Evolutionary conservation across 2,888 invertebrate genomes (phyloP).

Genomic region (Opisthograptis luteolata): DNA sequence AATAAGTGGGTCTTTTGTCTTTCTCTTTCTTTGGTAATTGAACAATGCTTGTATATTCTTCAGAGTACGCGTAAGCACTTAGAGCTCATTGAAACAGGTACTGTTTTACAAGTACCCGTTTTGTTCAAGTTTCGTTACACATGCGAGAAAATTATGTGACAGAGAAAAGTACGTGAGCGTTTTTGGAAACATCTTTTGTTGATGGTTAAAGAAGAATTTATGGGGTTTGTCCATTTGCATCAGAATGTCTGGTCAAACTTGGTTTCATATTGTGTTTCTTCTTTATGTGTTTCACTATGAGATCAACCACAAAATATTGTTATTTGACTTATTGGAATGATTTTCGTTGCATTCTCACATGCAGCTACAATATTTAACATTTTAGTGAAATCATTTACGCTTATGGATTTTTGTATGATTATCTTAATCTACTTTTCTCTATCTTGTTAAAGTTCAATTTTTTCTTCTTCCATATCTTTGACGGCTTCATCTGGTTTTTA

Average conservation of each 20-base stretch:
- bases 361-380: not conserved
- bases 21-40: slow-evolving; percentile 60
- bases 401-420: too few relatives aligned
- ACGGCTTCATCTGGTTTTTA: too few relatives aligned
- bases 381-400: too few relatives aligned
- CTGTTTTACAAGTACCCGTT: slow-evolving; percentile 36
- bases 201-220: slow-evolving; percentile 60
- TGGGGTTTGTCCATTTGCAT: slow-evolving; percentile 55
- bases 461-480: too few relatives aligned
- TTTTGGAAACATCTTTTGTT: slow-evolving; percentile 45
- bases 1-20: slow-evolving; percentile 63
- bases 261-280: slow-evolving; percentile 12
- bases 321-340: not conserved
- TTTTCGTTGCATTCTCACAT: not conserved
- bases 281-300: not conserved
- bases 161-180: slow-evolving; percentile 49
- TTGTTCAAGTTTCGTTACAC: slow-evolving; percentile 66
- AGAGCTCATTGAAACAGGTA: slow-evolving; percentile 67
- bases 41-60: slow-evolving; percentile 73
- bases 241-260: slow-evolving; percentile 28
- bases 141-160: slow-evolving; percentile 70
- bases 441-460: too few relatives aligned
- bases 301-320: not conserved
- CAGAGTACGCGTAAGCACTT: slow-evolving; percentile 66
- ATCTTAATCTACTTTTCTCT: too few relatives aligned